A percentile compares a stretch with the other conserved stretches of the same genome.
Conservation (phyloP, 2,888 invertebrate genomes). For the Phengaris arion region DNA sequence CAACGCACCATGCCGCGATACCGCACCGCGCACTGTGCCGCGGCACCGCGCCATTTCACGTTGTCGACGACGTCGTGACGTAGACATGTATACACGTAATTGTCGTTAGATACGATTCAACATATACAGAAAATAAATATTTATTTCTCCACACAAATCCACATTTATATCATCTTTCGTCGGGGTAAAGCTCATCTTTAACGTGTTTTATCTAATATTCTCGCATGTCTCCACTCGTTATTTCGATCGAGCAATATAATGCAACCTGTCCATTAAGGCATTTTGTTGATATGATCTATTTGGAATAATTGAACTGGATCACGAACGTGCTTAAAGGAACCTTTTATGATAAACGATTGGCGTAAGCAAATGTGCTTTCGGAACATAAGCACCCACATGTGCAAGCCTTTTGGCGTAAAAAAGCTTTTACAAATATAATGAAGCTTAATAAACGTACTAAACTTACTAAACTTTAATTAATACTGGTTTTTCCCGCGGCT, state of each 20-base stretch:
- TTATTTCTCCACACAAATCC: too few species aligned
- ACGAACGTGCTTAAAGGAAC: conserved; percentile 33
- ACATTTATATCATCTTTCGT: not conserved
- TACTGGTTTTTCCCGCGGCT: too few species aligned
- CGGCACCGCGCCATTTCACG: too few species aligned
- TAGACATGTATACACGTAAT: too few species aligned
- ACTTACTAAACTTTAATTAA: too few species aligned
- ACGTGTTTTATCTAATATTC: conserved; percentile 28
- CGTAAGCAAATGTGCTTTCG: conserved; percentile 1
- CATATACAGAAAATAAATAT: too few species aligned
- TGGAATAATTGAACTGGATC: conserved; percentile 51
- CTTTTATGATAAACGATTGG: conserved; percentile 16
- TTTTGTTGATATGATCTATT: conserved; percentile 58
- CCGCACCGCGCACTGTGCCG: too few species aligned
- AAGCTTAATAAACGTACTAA: too few species aligned
- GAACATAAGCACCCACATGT: not conserved
- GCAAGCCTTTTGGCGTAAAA: not conserved
- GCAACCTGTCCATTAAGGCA: conserved; percentile 59
- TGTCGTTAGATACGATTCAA: too few species aligned
- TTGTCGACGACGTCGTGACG: too few species aligned
- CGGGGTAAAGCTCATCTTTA: conserved; percentile 10
- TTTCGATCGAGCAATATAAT: conserved; percentile 46
- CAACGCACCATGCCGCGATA: too few species aligned
- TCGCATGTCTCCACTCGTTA: conserved; percentile 51
- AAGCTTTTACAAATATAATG: not conserved